Percentiles rank a stretch among this genome's conserved stretches.
phyloP scores from a whole-genome alignment of 2,113 vertebrate species.

The Xenopus borealis region DNA sequence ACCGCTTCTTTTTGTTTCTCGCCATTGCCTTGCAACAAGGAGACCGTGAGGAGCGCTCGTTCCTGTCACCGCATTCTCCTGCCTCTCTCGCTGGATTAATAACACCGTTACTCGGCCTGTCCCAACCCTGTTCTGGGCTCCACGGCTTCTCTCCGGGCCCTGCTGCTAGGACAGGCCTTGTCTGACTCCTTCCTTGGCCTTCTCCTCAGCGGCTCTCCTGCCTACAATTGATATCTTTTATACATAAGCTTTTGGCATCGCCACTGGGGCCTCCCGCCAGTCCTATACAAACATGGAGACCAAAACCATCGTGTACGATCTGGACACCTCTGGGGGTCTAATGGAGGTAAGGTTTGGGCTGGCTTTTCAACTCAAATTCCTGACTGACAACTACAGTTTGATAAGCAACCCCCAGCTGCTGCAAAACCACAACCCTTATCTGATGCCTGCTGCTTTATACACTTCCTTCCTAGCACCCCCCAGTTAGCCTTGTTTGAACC shows the following conservation, averaged over 20 bases:
- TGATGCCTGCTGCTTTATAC: no score
- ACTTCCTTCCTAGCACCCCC: no score
- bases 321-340: slow-evolving; percentile 94
- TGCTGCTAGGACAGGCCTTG: background rate
- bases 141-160: background rate
- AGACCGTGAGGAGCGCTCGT: background rate
- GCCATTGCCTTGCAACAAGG: background rate
- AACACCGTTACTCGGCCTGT: slow-evolving; percentile 9
- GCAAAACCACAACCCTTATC: no score
- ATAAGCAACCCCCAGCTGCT: no score
- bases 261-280: no score
- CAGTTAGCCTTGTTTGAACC: no score
- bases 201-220: background rate
- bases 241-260: no score
- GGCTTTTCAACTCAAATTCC: background rate
- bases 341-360: slow-evolving; percentile 82
- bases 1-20: background rate
- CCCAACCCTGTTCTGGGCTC: background rate
- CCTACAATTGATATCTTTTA: background rate
- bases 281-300: slow-evolving; percentile 73
- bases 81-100: background rate
- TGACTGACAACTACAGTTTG: background rate
- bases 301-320: slow-evolving; percentile 95
- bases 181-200: background rate
- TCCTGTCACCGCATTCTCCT: background rate